Evolutionary conservation across 2,888 invertebrate species (phyloP), one percentile per base, ranked within the genome.

Genomic region (Gerris lacustris): DNA sequence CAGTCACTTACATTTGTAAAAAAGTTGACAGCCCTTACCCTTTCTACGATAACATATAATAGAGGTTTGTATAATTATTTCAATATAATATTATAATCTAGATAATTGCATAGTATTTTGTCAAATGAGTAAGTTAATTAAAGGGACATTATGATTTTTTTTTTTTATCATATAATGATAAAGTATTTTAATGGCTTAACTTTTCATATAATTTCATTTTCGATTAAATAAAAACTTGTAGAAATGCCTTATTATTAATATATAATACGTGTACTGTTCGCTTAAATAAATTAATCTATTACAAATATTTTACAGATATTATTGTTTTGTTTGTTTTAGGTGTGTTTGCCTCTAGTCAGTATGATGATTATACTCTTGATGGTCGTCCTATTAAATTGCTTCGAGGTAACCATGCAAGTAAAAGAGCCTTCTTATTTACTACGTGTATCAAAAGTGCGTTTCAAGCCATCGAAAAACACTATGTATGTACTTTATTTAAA

Each of bases 41-140:
- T 64, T n/a, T 64, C 64, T n/a, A 64, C 64, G 1, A 31, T 64
- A 64, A n/a, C 64, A 7, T 31, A 64, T 64, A 31, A n/a, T n/a
- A n/a, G 64, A 64, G 64, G 64, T 18, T n/a, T 64, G 64, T 64
- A 31, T 31, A 4, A 31, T 31, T 31, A 31, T 31, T 31, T 31
- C 31, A 31, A 31, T 31, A 31, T 31, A 31, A 31, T 31, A 31
- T 31, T 31, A 31, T 31, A 31, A 31, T 31, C 31, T 31, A 31
- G 31, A 31, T 1, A 31, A 31, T 31, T 31, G 1, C 4, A 31
- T 31, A 2, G 31, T 31, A 31, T 31, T 31, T 31, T 2, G 1
- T 31, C 31, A 31, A 31, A 31, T 31, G 31, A 31, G 31, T n/a
- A n/a, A n/a, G n/a, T n/a, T n/a, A n/a, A n/a, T n/a, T n/a, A n/a